phyloP scores from a whole-genome alignment of 2,888 invertebrate genomes.

The Priocnemis perturbator region DNA sequence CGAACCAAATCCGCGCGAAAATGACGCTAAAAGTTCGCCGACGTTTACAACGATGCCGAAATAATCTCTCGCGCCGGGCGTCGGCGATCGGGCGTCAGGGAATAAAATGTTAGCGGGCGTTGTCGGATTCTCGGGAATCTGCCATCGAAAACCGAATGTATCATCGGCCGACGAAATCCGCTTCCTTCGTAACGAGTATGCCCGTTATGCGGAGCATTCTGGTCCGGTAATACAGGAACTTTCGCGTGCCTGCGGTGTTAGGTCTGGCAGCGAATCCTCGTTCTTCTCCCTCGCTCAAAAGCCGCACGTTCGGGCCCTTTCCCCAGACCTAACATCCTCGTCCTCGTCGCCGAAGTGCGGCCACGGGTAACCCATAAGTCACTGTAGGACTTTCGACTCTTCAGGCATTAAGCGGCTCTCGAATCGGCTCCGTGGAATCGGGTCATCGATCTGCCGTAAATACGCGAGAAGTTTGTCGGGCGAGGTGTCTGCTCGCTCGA shows the following conservation, averaged over 20 bases:
- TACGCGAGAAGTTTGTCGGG: conserved; percentile 31
- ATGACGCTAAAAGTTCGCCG: too few relatives aligned
- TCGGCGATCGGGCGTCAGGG: too few relatives aligned
- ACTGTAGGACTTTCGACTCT: conserved; percentile 23
- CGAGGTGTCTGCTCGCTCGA: conserved; percentile 16
- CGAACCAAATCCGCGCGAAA: too few relatives aligned
- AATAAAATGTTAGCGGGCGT: too few relatives aligned
- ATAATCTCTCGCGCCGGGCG: too few relatives aligned
- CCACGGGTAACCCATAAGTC: conserved; percentile 27
- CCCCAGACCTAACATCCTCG: not conserved
- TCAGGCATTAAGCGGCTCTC: conserved; percentile 25
- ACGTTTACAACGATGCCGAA: too few relatives aligned
- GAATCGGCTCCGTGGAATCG: conserved; percentile 27
- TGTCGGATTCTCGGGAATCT: too few relatives aligned
- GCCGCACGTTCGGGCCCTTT: not conserved
- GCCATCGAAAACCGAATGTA: too few relatives aligned
- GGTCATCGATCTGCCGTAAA: conserved; percentile 37
- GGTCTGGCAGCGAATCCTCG: not conserved
- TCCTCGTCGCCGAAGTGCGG: conserved; percentile 8
- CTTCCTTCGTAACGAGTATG: too few relatives aligned
- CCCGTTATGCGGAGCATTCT: not conserved
- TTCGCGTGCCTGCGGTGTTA: conserved; percentile 3
- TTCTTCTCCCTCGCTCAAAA: not conserved
- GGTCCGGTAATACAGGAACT: not conserved
- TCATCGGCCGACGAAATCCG: too few relatives aligned